Evolutionary conservation across 2,888 invertebrate species (phyloP).

Genomic region (Stramonita haemastoma): DNA sequence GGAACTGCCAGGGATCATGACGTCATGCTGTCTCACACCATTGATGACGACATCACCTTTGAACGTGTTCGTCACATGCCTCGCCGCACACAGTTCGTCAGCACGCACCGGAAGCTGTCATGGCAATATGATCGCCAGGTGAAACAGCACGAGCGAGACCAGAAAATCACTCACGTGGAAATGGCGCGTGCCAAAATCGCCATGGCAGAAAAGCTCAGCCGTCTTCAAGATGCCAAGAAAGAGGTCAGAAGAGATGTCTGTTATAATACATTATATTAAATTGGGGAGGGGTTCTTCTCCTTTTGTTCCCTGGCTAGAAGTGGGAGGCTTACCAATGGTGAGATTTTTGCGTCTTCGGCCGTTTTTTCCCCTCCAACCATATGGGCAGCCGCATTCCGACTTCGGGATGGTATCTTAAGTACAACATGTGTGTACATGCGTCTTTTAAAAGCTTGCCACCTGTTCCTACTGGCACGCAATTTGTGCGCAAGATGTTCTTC

Average conservation of each 20-base stretch:
- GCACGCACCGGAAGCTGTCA: slow-evolving; percentile 57
- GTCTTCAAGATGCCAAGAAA: slow-evolving; percentile 49
- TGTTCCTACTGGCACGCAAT: too few relatives aligned
- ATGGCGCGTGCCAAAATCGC: slow-evolving; percentile 54
- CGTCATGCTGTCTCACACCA: slow-evolving; percentile 45
- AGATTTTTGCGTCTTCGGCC: too few relatives aligned
- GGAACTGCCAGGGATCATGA: background rate
- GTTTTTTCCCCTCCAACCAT: too few relatives aligned
- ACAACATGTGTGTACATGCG: too few relatives aligned
- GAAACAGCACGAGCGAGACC: slow-evolving; percentile 58
- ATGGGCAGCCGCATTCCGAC: too few relatives aligned
- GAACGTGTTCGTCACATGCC: slow-evolving; percentile 58
- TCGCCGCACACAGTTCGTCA: slow-evolving; percentile 56
- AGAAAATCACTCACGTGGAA: slow-evolving; percentile 51
- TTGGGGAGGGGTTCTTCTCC: too few relatives aligned
- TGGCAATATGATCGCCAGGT: slow-evolving; percentile 58
- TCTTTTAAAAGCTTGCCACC: too few relatives aligned
- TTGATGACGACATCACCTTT: slow-evolving; percentile 62
- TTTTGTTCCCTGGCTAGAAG: too few relatives aligned
- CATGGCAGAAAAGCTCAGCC: slow-evolving; percentile 51
- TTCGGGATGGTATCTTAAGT: too few relatives aligned
- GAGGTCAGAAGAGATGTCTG: slow-evolving; percentile 8
- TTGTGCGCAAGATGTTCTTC: too few relatives aligned
- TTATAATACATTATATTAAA: background rate
- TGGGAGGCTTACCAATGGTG: too few relatives aligned